Percentiles rank a stretch among this genome's conserved stretches.
phyloP scores from a whole-genome alignment of 2,797 vertebrate species.

The Peromyscus eremicus region DNA sequence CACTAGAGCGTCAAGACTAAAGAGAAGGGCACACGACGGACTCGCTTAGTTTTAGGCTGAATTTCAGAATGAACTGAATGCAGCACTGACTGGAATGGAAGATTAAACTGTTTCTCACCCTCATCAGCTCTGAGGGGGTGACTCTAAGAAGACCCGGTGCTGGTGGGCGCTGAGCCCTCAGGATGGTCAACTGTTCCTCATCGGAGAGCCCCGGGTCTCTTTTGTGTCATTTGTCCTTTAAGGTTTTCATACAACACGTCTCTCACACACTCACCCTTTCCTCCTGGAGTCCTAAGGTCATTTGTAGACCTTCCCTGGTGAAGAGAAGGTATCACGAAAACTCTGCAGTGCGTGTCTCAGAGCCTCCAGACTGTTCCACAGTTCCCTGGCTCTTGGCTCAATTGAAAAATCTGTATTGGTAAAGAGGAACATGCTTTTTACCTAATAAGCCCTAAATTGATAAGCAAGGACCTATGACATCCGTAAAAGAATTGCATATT shows the following conservation, averaged over 20 bases:
- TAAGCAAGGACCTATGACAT: neutral
- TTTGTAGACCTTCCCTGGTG: neutral
- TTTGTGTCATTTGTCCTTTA: neutral
- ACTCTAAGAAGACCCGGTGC: neutral
- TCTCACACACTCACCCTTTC: neutral
- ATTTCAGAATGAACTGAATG: conserved; percentile 31
- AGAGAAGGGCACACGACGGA: neutral
- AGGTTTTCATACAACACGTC: neutral
- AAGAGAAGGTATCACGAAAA: neutral
- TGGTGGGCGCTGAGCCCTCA: neutral
- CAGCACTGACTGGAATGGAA: conserved; percentile 1
- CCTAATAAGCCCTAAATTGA: neutral
- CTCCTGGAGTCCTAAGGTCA: neutral
- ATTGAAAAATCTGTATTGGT: neutral
- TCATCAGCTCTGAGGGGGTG: neutral
- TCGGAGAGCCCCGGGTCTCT: neutral
- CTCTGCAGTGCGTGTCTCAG: neutral
- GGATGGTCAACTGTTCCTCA: neutral
- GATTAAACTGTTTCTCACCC: conserved; percentile 5
- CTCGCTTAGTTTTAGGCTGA: conserved; percentile 16
- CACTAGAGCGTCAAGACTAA: neutral
- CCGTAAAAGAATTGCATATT: conserved; percentile 32
- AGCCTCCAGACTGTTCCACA: neutral
- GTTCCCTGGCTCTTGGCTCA: neutral
- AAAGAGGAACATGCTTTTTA: neutral